Conservation (phyloP, 2,888 invertebrate species). For the Rotaria sp. region DNA sequence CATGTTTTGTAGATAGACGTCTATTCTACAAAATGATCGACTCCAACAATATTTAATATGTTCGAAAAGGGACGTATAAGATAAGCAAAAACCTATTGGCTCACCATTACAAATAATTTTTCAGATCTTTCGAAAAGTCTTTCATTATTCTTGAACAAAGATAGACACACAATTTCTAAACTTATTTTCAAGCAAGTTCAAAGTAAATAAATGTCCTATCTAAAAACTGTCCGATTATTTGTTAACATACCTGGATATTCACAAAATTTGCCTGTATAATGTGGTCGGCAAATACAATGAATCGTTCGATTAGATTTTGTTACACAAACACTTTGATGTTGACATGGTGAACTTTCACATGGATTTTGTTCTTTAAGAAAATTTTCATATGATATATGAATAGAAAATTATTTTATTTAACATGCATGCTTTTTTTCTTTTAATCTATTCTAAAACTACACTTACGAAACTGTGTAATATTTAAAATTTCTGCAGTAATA, state of each 20-base stretch:
- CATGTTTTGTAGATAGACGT: too few species aligned
- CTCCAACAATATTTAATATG: too few species aligned
- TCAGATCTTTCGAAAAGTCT: too few species aligned
- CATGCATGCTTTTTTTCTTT: neutral
- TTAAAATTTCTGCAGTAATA: neutral
- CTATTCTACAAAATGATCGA: too few species aligned
- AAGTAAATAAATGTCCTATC: too few species aligned
- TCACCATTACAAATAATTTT: too few species aligned
- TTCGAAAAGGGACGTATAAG: too few species aligned
- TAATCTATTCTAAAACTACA: neutral
- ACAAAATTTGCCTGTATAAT: slow-evolving; percentile 34
- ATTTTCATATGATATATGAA: neutral
- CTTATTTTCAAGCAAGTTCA: too few species aligned
- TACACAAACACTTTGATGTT: slow-evolving; percentile 26
- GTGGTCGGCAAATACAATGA: slow-evolving; percentile 20
- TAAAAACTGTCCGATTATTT: too few species aligned
- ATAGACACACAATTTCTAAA: too few species aligned
- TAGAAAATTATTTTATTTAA: neutral
- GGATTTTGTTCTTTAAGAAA: slow-evolving; percentile 26
- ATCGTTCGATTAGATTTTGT: neutral
- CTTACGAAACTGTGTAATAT: neutral
- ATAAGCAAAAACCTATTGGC: too few species aligned
- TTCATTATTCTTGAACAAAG: too few species aligned
- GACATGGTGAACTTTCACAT: slow-evolving; percentile 36
- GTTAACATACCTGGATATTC: neutral